A percentile compares a stretch with the other conserved stretches of the same genome.
These are phyloP conservation scores for Agrochola circellaris DNA, from an alignment of 2,888 invertebrate species.

Conservation along the genomic window DNA sequence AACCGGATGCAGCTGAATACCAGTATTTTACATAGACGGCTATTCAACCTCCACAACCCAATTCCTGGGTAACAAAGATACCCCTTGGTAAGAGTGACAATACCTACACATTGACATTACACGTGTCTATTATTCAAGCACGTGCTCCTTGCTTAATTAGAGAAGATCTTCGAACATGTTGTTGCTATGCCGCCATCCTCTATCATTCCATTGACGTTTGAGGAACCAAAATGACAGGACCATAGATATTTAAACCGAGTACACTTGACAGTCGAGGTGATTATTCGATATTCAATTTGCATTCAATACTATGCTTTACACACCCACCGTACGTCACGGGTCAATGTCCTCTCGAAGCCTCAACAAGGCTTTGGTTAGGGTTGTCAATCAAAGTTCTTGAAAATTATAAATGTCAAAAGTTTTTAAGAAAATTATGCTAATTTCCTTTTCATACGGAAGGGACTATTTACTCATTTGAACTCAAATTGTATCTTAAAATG, in stretches of 20 bases:
- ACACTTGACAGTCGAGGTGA: slow-evolving; percentile 53
- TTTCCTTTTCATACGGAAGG: neutral
- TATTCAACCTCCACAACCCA: neutral
- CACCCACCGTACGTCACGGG: slow-evolving; percentile 76
- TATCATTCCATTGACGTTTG: neutral
- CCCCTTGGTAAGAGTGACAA: neutral
- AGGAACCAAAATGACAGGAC: slow-evolving; percentile 11
- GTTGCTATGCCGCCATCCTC: neutral
- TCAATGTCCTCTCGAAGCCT: slow-evolving; percentile 70
- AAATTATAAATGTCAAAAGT: neutral
- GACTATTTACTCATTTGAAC: neutral
- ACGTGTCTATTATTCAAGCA: neutral
- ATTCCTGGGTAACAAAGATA: neutral
- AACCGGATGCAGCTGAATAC: neutral
- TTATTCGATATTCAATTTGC: slow-evolving; percentile 63
- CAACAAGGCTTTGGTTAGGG: slow-evolving; percentile 71
- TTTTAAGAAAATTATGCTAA: neutral
- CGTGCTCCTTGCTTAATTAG: neutral
- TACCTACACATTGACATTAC: neutral
- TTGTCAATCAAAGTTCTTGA: slow-evolving; percentile 11
- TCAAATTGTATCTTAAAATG: neutral
- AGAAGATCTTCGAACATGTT: neutral
- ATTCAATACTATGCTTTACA: slow-evolving; percentile 63
- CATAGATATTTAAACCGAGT: slow-evolving; percentile 38
- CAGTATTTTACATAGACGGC: neutral